Evolutionary conservation across 2,888 invertebrate species (phyloP), one percentile per base, ranked within the genome.

Genomic region (Falcaria lacertinaria): DNA sequence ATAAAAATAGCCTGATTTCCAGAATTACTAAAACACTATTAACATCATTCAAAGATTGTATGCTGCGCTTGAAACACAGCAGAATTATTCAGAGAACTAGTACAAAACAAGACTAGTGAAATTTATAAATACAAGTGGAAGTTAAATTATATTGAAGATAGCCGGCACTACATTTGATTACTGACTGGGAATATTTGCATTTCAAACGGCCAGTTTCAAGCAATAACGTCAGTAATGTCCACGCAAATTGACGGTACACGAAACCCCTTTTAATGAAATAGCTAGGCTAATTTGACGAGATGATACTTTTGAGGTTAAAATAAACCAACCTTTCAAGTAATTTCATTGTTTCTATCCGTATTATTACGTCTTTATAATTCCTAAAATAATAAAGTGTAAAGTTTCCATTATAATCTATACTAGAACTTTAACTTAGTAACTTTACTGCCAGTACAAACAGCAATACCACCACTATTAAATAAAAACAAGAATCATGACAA

Each of bases 101-200:
- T 3, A 11, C 11, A 11, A n/a, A 28, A 11, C 11, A 11, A 28
- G 11, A 28, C 7, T 11, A 28, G 11, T 2, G 11, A 11, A 28
- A 28, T 11, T 28, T 28, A 28, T 28, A 28, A 22, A 22, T 22
- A 3, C 22, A 22, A 28, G 28, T 28, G 6, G 11, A 28, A 28
- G 28, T 11, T 28, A 28, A 5, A 28, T 28, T 28, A 28, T 11
- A 11, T 11, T 43, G 5, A 7, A 38, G 45, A 40, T 14, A 38
- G 15, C 17, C 36, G 44, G 33, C 41, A 48, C 48, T 48, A 35
- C 38, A 45, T 44, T 50, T 45, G 50, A 50, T 48, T 46, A 49
- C 53, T 44, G 25, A 36, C 49, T 22, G 33, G 8, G 43, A 48
- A 52, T 50, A 64, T 67, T 65, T 64, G 59, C 64, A 69, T 67